Conservation (phyloP, 2,888 invertebrate genomes). For the Flexamia atlantica region DNA sequence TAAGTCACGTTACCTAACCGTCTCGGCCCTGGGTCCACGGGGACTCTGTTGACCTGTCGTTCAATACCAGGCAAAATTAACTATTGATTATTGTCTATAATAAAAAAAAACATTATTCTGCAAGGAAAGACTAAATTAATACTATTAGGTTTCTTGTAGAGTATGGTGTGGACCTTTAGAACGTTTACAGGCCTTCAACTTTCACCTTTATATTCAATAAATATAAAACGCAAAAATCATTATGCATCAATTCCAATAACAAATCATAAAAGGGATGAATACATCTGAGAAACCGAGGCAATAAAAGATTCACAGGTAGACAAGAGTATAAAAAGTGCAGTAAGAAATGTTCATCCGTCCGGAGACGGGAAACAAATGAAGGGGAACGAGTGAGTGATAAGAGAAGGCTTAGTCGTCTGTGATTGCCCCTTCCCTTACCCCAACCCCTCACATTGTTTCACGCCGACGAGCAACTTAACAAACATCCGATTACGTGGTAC, state of each 20-base stretch:
- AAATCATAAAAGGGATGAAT: not conserved
- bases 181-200: too few species aligned
- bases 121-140: too few species aligned
- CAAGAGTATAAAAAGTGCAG: constrained; percentile 34
- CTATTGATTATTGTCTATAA: too few species aligned
- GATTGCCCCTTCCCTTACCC: not conserved
- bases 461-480: constrained; percentile 16
- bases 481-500: not conserved
- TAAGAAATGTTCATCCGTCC: constrained; percentile 41
- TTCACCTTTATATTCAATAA: too few species aligned
- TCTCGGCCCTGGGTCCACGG: not conserved
- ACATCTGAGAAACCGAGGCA: not conserved
- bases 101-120: too few species aligned
- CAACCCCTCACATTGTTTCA: not conserved
- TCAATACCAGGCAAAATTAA: too few species aligned
- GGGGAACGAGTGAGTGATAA: constrained; percentile 51
- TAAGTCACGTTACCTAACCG: not conserved
- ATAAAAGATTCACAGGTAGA: constrained; percentile 31
- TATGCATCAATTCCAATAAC: too few species aligned
- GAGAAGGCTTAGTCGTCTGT: constrained; percentile 36
- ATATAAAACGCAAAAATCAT: too few species aligned
- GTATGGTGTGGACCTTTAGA: too few species aligned
- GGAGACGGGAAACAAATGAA: constrained; percentile 43
- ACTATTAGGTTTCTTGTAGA: too few species aligned
- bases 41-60: too few species aligned